Percentiles rank a stretch among this genome's conserved stretches.
phyloP scores from a whole-genome alignment of 2,797 vertebrate genomes.

The Lemur catta region DNA sequence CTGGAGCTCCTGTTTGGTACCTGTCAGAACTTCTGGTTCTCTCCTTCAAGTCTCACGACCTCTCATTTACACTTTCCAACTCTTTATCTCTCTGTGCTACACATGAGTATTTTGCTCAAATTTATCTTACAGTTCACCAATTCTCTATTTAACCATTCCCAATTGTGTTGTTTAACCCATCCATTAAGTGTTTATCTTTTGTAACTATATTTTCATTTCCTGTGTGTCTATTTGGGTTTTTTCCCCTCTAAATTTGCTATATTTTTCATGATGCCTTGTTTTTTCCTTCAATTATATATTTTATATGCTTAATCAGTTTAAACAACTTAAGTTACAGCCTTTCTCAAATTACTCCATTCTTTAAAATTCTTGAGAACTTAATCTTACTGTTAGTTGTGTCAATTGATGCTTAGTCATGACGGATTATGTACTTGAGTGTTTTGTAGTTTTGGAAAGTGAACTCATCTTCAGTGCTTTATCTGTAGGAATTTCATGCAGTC shows the following conservation, averaged over 20 bases:
- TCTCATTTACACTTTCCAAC: not conserved
- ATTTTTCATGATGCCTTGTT: not conserved
- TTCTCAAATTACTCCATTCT: not conserved
- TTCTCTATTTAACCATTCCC: not conserved
- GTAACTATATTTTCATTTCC: not conserved
- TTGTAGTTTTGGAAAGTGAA: slow-evolving; percentile 39
- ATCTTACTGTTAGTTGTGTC: not conserved
- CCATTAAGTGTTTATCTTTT: not conserved
- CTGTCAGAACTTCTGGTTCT: not conserved
- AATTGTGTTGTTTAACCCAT: not conserved
- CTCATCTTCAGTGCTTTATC: not conserved
- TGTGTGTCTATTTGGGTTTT: not conserved
- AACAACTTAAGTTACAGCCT: not conserved
- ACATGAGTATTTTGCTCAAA: not conserved
- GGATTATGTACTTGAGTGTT: not conserved
- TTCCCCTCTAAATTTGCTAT: not conserved
- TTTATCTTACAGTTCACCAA: not conserved
- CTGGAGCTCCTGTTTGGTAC: not conserved
- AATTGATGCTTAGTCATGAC: not conserved
- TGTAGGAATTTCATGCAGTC: not conserved
- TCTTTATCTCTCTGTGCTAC: not conserved
- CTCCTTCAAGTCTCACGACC: not conserved
- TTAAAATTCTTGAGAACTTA: not conserved
- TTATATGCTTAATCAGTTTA: not conserved
- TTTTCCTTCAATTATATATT: not conserved